Evolutionary conservation across 2,113 vertebrate species (phyloP), one percentile per base, ranked within the genome.

Genomic region (Brachirus orientalis): DNA sequence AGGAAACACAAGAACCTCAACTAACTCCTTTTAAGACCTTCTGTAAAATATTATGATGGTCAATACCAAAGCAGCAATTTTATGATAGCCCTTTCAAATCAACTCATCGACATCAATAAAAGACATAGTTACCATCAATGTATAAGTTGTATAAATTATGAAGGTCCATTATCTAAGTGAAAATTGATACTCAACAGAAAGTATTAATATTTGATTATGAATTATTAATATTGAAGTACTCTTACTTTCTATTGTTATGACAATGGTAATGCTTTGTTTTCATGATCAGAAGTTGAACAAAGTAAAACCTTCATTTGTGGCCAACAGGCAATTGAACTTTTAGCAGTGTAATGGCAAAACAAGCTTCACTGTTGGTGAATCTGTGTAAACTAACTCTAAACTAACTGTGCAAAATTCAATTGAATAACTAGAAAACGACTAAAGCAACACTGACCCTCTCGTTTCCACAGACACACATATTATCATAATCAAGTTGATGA

Each of bases 401-500:
- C n/a, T n/a, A n/a, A n/a, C n/a, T n/a, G 28, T 28, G 28, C 28
- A 28, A 28, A 28, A 28, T 28, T 3, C 3, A 28, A 28, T 28
- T 28, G 28, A 28, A 28, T 28, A 28, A 4, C 3, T 28, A 28
- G 28, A 28, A 28, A 28, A 28, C 3, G 5, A 28, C 2, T 4
- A 28, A 28, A 28, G 28, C 28, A 3, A 28, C 0, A 13, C 40
- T 62, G 78, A 75, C 77, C 60, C 57, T 79, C 79, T 67, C 35
- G 50, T 69, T 82, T 73, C 65, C 54, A 43, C 63, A 54, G 43
- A 64, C 86, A 66, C 44, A 56, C 45, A 22, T 20, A 74, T 77
- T 75, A 75, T 58, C 51, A 70, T 71, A 85, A 83, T 81, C 62
- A 84, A 55, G 64, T 35, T 70, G 75, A 91, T 64, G 78, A 70